Percentiles rank a stretch among this genome's conserved stretches.
phyloP scores from a whole-genome alignment of 2,113 vertebrate species.

The human region DNA sequence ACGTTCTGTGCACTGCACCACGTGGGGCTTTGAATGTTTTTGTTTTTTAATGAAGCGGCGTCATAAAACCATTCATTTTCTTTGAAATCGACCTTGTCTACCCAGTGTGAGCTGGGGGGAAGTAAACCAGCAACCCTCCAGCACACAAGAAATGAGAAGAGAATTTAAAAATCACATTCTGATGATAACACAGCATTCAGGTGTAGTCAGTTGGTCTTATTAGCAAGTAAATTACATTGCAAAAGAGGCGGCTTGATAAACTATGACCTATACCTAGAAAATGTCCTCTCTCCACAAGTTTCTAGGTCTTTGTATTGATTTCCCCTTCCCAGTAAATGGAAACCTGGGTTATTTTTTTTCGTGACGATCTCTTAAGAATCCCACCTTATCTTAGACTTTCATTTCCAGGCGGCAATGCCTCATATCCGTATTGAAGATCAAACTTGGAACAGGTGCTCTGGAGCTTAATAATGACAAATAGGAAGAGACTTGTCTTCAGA shows the following conservation, averaged over 20 bases:
- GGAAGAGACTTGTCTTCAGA: conserved; percentile 66
- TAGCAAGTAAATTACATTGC: conserved; percentile 69
- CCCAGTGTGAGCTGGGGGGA: background rate
- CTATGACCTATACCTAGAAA: conserved; percentile 56
- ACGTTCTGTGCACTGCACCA: background rate
- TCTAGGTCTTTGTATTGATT: conserved; percentile 71
- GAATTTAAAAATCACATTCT: conserved; percentile 37
- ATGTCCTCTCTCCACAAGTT: conserved; percentile 52
- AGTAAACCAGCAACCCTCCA: background rate
- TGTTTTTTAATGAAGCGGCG: background rate
- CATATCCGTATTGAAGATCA: conserved; percentile 70
- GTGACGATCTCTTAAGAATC: conserved; percentile 61
- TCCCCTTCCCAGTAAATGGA: conserved; percentile 47
- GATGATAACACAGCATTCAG: conserved; percentile 11
- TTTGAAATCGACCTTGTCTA: conserved; percentile 29
- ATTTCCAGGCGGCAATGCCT: conserved; percentile 63
- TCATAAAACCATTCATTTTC: conserved; percentile 14
- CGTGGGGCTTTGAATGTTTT: accelerated
- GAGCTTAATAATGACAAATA: conserved; percentile 73
- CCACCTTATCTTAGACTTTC: conserved; percentile 70
- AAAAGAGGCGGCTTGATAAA: conserved; percentile 64
- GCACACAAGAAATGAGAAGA: conserved; percentile 26
- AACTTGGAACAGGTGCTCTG: conserved; percentile 44
- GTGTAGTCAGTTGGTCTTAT: conserved; percentile 52
- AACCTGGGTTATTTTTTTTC: conserved; percentile 13